Base-by-base conservation (phyloP, 2,888 invertebrate genomes). In the Helicoverpa assulta region DNA sequence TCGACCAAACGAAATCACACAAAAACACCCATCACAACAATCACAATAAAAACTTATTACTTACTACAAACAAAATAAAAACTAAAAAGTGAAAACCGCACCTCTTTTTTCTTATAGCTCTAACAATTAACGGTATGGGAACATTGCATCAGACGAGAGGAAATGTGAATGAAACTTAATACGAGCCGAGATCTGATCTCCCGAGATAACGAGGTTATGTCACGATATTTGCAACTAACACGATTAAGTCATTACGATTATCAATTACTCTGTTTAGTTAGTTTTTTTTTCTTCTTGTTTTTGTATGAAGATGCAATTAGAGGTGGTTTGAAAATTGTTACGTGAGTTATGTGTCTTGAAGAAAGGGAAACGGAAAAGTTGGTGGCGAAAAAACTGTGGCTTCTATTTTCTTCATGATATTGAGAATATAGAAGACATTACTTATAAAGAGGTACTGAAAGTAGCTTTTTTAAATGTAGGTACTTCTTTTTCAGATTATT, bases 121-220 rank as follows among this genome's bases (percentile, higher is more conserved):
- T 71, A 69, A 80, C 76, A 80, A 73, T 81, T 67, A 76, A 71
- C 81, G 70, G 81, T 89, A 91, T 92, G 92, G 89, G 92, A 92
- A 91, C 86, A 74, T 91, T 91, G 82, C 89, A 84, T 88, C 89
- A 91, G 74, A 52, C 47, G 80, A 83, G 82, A 91, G 91, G 92
- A 92, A 93, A 90, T 92, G 88, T 86, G 92, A 91, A 91, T 87
- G 90, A 91, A 90, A 91, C 86, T 81, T 88, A 88, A 91, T 90
- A 88, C 86, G 82, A 85, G 79, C 70, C 63, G 67, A 72, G 75
- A 83, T 83, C 66, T 53, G 63, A 83, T 81, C 82, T 81, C 55
- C 37, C 56, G 58, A 73, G 76, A 75, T 77, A 81, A 75, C 70
- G 76, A 64, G 69, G 69, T 83, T 82, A 81, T 81, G 70, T 83